Base-by-base conservation (phyloP, 1,140 invertebrate genomes). In the Rhopalosiphum maidis region DNA sequence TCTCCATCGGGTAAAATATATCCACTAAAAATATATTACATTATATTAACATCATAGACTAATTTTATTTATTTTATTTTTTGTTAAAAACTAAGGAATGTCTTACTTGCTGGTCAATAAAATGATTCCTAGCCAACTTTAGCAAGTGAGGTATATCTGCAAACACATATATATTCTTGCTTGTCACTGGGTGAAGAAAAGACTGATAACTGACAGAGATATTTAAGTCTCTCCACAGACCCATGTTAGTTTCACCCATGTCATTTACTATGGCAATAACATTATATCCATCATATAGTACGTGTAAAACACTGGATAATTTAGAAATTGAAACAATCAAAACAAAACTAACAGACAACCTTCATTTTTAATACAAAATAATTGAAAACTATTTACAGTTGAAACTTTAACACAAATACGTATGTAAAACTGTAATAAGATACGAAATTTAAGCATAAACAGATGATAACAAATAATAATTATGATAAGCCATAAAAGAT, bases 191-290 rank as follows among this genome's bases (percentile, higher is more conserved):
- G n/a, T 87, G 85, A 46, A 23, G 41, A 87, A 87, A 87, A 46
- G 41, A 48, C 18, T 48, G 43, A 46, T 87, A 48, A 46, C 48
- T 21, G 3, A 87, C 48, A 9, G 85, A 87, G 15, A 87, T 87
- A n/a, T 87, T 87, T n/a, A 87, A 87, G n/a, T 87, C 37, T 87
- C 85, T 87, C 37, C 85, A 87, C 2, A 87, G n/a, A 87, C 41
- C n/a, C 85, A 87, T 87, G 43, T 87, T 87, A 25, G 46, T 87
- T 6, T 43, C 23, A 48, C 85, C 85, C 85, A 43, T 87, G 85
- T 87, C 85, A n/a, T 87, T 87, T 41, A 90, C 87, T 23, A 93
- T 55, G n/a, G 48, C 86, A n/a, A 93, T 46, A 37, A 90, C 89
- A 51, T 51, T 90, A 21, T 46, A 90, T 1, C 89, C 37, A 2